Base-by-base conservation (phyloP, 2,888 invertebrate species). In the Andrena chrysosceles region DNA sequence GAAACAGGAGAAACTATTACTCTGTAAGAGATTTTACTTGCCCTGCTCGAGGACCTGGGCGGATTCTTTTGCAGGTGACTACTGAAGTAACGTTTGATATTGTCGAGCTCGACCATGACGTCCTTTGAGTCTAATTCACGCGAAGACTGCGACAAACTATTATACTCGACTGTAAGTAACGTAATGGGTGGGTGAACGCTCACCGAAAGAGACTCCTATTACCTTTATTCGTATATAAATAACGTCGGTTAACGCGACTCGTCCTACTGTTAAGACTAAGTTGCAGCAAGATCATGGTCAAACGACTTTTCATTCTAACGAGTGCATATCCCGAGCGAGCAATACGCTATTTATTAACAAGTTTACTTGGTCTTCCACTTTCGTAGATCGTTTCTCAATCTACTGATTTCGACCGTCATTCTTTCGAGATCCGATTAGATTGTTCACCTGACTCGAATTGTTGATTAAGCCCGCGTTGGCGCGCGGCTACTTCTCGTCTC, bases 361-460 rank as follows among this genome's bases (percentile, higher is more conserved):
- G 76, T 79, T 87, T 83, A 67, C 86, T 81, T 85, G 73, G 87
- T 87, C 87, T 87, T 87, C 86, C 87, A 86, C n/a, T 81, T 77
- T 71, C 68, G 76, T 71, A 54, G 76, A 68, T 76, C 85, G 60
- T 80, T 77, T 59, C 33, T 71, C 69, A 56, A 75, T 71, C 62
- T 56, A 56, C 83, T 71, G n/a, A 70, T 75, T 81, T 71, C 71
- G 42, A 68, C 16, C 67, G 62, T 72, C 72, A 54, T 80, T 29
- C 49, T n/a, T 16, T 10, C 35, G 16, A 10, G 52, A 48, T 26
- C 33, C 35, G 62, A 10, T n/a, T 0, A 16, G 26, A 54, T n/a
- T 8, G 42, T 13, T 26, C 64, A 31, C 48, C 31, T 20, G 64
- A 59, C 42, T 26, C 73, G 20, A 29, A 29, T 56, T 48, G 26